Conservation (phyloP, 2,888 invertebrate species). For the Andrena camellia region DNA sequence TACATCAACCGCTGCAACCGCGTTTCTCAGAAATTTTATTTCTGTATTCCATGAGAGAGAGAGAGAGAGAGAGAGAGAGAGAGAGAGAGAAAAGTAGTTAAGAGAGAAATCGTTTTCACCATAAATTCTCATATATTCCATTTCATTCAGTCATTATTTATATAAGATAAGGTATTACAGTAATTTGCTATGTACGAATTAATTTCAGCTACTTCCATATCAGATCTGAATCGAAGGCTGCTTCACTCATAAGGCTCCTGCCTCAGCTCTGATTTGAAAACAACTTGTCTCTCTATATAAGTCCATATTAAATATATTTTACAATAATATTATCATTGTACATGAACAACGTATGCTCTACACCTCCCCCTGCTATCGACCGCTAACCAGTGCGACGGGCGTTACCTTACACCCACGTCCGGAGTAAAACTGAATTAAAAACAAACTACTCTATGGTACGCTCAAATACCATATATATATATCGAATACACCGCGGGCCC, state of each 20-base stretch:
- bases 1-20: conserved; percentile 60
- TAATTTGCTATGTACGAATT: conserved; percentile 80
- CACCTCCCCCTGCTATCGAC: conserved; percentile 77
- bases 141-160: conserved; percentile 80
- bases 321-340: conserved; percentile 85
- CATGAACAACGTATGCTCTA: conserved; percentile 84
- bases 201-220: conserved; percentile 77
- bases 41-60: conserved; percentile 70
- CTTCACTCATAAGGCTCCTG: conserved; percentile 55
- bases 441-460: conserved; percentile 28
- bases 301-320: conserved; percentile 85
- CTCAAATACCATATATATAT: conserved; percentile 25
- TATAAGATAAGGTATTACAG: conserved; percentile 80
- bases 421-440: conserved; percentile 44
- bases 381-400: conserved; percentile 76
- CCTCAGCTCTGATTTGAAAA: conserved; percentile 80
- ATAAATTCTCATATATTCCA: conserved; percentile 79
- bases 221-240: conserved; percentile 75
- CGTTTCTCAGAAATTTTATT: conserved; percentile 76
- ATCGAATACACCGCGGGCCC: neutral
- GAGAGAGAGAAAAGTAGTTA: too few relatives aligned
- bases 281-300: conserved; percentile 79
- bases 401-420: conserved; percentile 17
- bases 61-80: too few relatives aligned
- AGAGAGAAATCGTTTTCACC: conserved; percentile 74